Evolutionary conservation across 1,140 invertebrate species (phyloP), one percentile per base, ranked within the genome.

Genomic region (Hesperophylax magnus): DNA sequence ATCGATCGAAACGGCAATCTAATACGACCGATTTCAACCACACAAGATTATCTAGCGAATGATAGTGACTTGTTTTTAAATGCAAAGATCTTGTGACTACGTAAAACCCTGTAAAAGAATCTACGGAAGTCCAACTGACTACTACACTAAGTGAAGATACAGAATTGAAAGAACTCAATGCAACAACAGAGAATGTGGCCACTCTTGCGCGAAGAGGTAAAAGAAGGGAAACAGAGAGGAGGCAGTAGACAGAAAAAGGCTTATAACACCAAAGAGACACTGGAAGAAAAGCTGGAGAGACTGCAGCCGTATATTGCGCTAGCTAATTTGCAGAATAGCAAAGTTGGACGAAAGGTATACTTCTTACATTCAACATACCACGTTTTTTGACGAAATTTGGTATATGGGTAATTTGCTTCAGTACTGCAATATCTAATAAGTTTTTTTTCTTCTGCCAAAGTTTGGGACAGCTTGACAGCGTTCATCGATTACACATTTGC

Each of bases 301-400:
- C 84, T 90, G 67, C 88, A 88, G 61, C 86, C 89, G 39, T 92
- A 93, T 77, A 89, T 93, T 53, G 92, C 94, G 18, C 90, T 92
- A 14, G 92, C 95, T 22, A 95, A 95, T 86, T 90, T 95, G 85
- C 94, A 96, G 84, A 96, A 96, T 86, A 94, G 92, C 86, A 90
- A 93, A 67, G 94, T 94, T 24, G 95, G 95, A 39, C 90, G 95
- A 88, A 93, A 93, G 90, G 94, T 95, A 85, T 7, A 24, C 9
- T 11, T 47, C 39, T 1, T 14, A 0, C 0, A 9, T 47, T 47
- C 11, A 14, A 47, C 1, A 47, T 14, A 5, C 34, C 8, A 27
- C 5, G 2, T 27, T 27, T n/a, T 27, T 27, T 5, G 5, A 27
- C 27, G 5, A 27, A 27, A 27, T 27, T n/a, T n/a, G n/a, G n/a